These are phyloP conservation scores for Patagioenas fasciata DNA, from an alignment of 2,113 vertebrate genomes.

Conservation along the genomic window DNA sequence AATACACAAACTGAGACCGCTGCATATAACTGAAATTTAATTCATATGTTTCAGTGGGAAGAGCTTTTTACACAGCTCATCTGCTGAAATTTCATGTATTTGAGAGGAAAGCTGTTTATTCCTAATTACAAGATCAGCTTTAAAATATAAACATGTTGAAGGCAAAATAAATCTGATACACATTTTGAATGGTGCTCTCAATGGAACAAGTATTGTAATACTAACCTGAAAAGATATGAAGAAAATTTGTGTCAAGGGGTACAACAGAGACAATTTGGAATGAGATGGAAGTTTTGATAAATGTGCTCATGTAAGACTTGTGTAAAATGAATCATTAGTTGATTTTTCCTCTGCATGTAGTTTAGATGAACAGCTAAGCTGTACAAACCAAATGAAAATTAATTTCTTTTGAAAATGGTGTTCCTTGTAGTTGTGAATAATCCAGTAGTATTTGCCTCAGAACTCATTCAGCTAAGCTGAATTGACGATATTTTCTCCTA, in stretches of 20 bases:
- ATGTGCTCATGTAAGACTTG: not conserved
- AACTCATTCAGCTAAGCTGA: not conserved
- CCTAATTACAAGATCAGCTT: not conserved
- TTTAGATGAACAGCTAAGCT: not conserved
- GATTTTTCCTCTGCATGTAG: not conserved
- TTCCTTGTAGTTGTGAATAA: not conserved
- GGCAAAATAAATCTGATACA: not conserved
- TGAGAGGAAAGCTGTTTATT: not conserved
- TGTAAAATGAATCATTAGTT: not conserved
- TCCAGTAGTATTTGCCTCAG: not conserved
- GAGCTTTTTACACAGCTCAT: not conserved
- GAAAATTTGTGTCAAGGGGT: accelerated
- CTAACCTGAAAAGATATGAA: not conserved
- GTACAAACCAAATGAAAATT: not conserved
- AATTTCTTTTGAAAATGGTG: not conserved
- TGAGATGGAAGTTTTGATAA: not conserved
- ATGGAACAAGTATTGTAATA: not conserved
- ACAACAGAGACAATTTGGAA: not conserved
- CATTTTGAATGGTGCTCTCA: not conserved
- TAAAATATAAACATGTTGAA: not conserved
- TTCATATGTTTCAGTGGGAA: not conserved
- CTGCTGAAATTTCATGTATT: not conserved
- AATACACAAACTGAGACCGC: not conserved
- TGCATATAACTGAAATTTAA: not conserved
- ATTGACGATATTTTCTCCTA: not conserved